Evolutionary conservation across 2,797 vertebrate genomes (phyloP).

Genomic region (Crocidura indochinensis): DNA sequence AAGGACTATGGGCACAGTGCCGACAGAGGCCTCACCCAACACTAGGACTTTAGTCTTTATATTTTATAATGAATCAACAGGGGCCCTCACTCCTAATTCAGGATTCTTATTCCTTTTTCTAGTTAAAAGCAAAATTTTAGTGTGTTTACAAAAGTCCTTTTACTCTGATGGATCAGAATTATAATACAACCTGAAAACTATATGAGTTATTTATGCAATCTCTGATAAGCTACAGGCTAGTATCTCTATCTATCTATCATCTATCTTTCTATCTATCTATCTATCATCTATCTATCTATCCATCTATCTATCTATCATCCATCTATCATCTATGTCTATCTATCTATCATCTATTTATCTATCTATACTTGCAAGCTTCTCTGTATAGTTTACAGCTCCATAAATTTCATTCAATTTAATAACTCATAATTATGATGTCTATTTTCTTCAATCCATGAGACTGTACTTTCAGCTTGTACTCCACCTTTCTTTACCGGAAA

Average conservation of each 20-base stretch:
- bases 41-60: no score
- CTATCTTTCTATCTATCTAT: no score
- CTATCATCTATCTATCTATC: no score
- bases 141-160: constrained; percentile 43
- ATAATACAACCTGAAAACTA: no score
- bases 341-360: no score
- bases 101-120: constrained; percentile 21
- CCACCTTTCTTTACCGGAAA: background rate
- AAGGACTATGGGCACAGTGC: no score
- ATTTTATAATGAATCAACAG: no score
- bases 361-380: background rate
- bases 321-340: no score
- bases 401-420: constrained; percentile 30
- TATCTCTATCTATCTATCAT: no score
- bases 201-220: constrained; percentile 53
- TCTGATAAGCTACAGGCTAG: constrained; percentile 1
- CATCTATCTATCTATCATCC: no score
- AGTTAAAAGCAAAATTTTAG: background rate
- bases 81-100: constrained; percentile 1
- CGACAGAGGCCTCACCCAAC: no score
- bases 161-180: constrained; percentile 4
- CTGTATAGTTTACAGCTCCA: constrained; percentile 9
- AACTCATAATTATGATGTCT: constrained; percentile 38
- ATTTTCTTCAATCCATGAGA: constrained; percentile 12
- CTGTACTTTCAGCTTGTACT: constrained; percentile 38